Conservation (phyloP, 2,113 vertebrate species). For the Phrynosoma platyrhinos region DNA sequence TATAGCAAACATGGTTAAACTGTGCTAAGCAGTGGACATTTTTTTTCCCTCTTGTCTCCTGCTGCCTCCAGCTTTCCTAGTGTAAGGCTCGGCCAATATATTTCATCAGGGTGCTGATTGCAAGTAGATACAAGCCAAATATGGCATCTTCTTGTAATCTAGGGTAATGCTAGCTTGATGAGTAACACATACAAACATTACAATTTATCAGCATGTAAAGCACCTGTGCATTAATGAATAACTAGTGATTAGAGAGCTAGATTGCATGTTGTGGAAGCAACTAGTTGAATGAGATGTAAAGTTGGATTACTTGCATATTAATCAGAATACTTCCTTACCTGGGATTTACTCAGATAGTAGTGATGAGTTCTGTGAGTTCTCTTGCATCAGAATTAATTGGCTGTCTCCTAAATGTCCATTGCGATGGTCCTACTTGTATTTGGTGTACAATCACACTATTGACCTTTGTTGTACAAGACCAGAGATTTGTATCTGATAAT, state of each 20-base stretch:
- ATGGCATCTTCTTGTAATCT: slow-evolving; percentile 40
- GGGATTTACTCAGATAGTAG: slow-evolving; percentile 49
- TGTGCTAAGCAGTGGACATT: slow-evolving; percentile 58
- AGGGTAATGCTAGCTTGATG: slow-evolving; percentile 41
- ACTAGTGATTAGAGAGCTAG: slow-evolving; percentile 51
- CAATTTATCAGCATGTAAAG: slow-evolving; percentile 62
- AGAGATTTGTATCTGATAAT: background rate
- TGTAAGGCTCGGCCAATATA: slow-evolving; percentile 1
- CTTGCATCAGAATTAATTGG: slow-evolving; percentile 35
- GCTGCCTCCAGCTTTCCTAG: slow-evolving; percentile 27
- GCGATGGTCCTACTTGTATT: background rate
- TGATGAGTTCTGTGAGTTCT: slow-evolving; percentile 38
- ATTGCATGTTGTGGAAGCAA: slow-evolving; percentile 29
- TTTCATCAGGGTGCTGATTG: slow-evolving; percentile 29
- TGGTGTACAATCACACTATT: background rate
- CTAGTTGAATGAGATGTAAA: slow-evolving; percentile 50
- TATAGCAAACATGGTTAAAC: slow-evolving; percentile 45
- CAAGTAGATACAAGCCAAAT: slow-evolving; percentile 39
- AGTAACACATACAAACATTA: slow-evolving; percentile 37
- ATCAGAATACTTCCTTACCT: slow-evolving; percentile 58
- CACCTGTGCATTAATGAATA: slow-evolving; percentile 8
- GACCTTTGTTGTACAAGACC: background rate
- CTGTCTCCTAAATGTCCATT: background rate
- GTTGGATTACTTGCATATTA: slow-evolving; percentile 51
- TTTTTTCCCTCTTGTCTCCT: slow-evolving; percentile 42